These are phyloP conservation scores for Eufriesea mexicana DNA, from an alignment of 1,140 invertebrate species.

Conservation along the genomic window DNA sequence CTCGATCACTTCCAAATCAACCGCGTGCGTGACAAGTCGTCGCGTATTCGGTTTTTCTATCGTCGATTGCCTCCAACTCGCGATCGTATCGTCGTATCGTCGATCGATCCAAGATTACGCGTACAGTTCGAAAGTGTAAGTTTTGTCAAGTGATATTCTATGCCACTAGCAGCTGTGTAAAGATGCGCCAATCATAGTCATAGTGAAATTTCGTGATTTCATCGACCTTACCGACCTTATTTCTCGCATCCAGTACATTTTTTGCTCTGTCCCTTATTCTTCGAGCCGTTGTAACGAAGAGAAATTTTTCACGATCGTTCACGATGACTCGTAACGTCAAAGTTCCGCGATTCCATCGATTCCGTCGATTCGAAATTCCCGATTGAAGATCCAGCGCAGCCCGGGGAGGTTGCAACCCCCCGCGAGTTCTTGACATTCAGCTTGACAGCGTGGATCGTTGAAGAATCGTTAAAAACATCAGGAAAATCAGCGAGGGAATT, in stretches of 20 bases:
- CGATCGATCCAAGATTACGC: background rate
- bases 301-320: too few relatives aligned
- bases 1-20: constrained; percentile 64
- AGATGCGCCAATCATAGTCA: too few relatives aligned
- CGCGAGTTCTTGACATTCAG: background rate
- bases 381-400: background rate
- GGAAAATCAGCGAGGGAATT: constrained; percentile 6
- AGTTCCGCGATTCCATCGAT: background rate
- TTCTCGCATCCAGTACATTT: too few relatives aligned
- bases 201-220: background rate
- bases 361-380: background rate
- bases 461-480: constrained; percentile 1
- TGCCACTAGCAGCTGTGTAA: background rate
- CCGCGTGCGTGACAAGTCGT: constrained; percentile 49
- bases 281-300: too few relatives aligned
- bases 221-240: too few relatives aligned
- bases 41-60: background rate
- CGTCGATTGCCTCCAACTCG: background rate
- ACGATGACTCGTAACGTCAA: background rate
- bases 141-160: background rate
- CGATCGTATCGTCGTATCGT: background rate
- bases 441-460: background rate
- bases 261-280: too few relatives aligned
- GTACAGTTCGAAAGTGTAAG: background rate
- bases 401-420: background rate